Conservation (phyloP, 1,140 invertebrate genomes). For the Trichomalopsis sarcophagae region DNA sequence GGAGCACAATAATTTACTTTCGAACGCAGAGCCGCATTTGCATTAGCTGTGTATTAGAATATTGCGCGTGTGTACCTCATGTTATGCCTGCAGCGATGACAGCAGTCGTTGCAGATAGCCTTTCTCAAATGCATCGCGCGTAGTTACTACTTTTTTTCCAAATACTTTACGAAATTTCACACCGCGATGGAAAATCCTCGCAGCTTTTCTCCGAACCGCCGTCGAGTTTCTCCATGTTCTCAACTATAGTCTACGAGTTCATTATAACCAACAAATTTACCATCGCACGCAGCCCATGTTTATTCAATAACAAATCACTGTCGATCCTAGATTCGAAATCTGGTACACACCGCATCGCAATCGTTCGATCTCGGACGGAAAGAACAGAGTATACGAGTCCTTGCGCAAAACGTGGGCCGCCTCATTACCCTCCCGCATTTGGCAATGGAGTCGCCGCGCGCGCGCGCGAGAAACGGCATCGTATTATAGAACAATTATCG, state of each 20-base stretch:
- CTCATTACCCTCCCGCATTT: background rate
- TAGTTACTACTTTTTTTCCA: too few species aligned
- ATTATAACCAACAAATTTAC: background rate
- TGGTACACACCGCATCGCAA: background rate
- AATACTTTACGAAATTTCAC: background rate
- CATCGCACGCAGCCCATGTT: background rate
- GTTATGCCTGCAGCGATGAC: constrained; percentile 32
- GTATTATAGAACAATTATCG: constrained; percentile 4
- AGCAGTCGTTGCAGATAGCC: constrained; percentile 10
- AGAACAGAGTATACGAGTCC: background rate
- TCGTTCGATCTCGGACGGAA: background rate
- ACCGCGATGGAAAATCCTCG: background rate
- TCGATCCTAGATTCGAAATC: background rate
- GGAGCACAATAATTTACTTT: background rate
- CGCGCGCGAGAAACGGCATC: background rate
- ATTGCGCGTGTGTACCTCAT: constrained; percentile 34
- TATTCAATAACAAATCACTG: background rate
- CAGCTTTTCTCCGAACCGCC: too few species aligned
- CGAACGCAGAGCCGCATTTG: background rate
- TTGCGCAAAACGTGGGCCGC: background rate
- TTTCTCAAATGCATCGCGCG: constrained; percentile 24
- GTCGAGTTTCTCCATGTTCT: too few species aligned
- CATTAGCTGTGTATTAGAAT: constrained; percentile 2
- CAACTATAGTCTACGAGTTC: too few species aligned
- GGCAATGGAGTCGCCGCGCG: background rate